Conservation (phyloP, 2,113 vertebrate species). For the Misgurnus anguillicaudatus region DNA sequence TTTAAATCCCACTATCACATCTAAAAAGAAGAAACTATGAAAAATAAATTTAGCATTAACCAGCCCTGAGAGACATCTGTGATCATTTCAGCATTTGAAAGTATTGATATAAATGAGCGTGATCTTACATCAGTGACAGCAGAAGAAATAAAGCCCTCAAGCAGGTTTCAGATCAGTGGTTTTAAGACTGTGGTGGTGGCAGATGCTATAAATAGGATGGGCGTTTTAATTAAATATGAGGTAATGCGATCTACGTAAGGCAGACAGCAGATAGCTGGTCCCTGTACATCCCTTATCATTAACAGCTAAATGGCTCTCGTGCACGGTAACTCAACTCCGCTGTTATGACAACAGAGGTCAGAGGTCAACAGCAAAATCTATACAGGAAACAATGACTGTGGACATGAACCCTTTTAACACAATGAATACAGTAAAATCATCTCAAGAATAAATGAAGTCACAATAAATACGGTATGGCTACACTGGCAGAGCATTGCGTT, state of each 20-base stretch:
- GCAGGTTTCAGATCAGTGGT: slow-evolving; percentile 9
- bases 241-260: slow-evolving; percentile 55
- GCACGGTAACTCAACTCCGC: slow-evolving; percentile 37
- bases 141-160: not conserved
- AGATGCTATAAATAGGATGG: slow-evolving; percentile 59
- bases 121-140: too few species aligned
- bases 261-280: slow-evolving; percentile 38
- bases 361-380: slow-evolving; percentile 24
- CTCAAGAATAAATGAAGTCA: too few species aligned
- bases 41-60: too few species aligned
- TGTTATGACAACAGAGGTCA: slow-evolving; percentile 58
- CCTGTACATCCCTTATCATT: slow-evolving; percentile 47
- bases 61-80: too few species aligned
- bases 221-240: slow-evolving; percentile 61
- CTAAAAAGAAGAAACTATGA: too few species aligned
- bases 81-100: too few species aligned
- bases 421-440: not conserved
- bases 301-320: slow-evolving; percentile 42
- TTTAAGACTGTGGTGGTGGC: slow-evolving; percentile 30
- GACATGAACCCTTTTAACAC: slow-evolving; percentile 7
- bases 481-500: too few species aligned
- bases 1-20: too few species aligned
- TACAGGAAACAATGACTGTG: slow-evolving; percentile 12
- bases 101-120: too few species aligned
- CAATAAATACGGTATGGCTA: too few species aligned